Conservation (phyloP, 2,888 invertebrate genomes). For the Habrosyne pyritoides region DNA sequence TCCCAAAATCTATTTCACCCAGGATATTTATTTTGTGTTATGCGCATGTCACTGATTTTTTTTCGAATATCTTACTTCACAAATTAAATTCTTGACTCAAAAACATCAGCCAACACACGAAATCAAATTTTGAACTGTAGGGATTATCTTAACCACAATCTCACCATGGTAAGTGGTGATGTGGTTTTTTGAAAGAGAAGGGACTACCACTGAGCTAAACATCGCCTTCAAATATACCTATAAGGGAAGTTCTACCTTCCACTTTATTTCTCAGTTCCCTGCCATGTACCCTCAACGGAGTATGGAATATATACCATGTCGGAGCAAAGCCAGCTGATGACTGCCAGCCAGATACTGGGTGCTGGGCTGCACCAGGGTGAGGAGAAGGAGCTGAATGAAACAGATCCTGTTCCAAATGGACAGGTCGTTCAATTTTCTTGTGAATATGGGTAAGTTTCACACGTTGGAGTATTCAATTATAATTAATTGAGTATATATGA, state of each 20-base stretch:
- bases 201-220: too few species aligned
- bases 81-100: background rate
- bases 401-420: conserved; percentile 86
- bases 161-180: too few species aligned
- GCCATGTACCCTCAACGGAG: conserved; percentile 87
- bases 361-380: conserved; percentile 60
- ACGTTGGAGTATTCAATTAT: too few species aligned
- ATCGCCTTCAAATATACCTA: too few species aligned
- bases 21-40: background rate
- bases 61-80: background rate
- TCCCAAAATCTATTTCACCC: background rate
- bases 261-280: conserved; percentile 82
- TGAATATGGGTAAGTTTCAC: conserved; percentile 84
- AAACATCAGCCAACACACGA: too few species aligned
- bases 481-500: too few species aligned
- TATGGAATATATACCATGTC: conserved; percentile 87
- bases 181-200: too few species aligned
- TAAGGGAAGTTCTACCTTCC: background rate
- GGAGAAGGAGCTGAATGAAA: conserved; percentile 83
- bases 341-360: conserved; percentile 43
- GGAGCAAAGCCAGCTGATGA: conserved; percentile 54
- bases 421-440: conserved; percentile 91
- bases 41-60: background rate
- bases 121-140: background rate
- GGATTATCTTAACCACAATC: too few species aligned